phyloP scores from a whole-genome alignment of 2,888 invertebrate genomes.

The Brenthis daphne region DNA sequence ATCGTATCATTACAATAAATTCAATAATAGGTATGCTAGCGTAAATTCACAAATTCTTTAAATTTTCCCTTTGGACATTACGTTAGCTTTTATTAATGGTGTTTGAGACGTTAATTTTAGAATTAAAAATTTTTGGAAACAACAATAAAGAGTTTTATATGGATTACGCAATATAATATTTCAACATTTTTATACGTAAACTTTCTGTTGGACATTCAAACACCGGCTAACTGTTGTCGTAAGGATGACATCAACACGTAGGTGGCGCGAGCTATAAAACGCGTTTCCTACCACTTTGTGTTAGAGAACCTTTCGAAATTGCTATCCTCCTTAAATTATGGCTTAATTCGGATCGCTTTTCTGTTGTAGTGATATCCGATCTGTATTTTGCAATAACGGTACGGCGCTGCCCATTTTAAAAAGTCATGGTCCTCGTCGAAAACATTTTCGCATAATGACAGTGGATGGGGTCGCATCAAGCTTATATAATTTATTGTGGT shows the following conservation, averaged over 20 bases:
- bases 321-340: constrained; percentile 73
- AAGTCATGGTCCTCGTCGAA: constrained; percentile 45
- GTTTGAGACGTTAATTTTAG: too few relatives aligned
- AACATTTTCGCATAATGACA: constrained; percentile 47
- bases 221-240: constrained; percentile 51
- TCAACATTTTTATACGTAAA: constrained; percentile 19
- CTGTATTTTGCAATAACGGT: constrained; percentile 63
- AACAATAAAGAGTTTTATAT: background rate
- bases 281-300: constrained; percentile 54
- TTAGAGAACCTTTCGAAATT: constrained; percentile 69
- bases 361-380: constrained; percentile 65
- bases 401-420: constrained; percentile 54
- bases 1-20: background rate
- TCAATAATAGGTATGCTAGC: background rate
- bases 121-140: background rate
- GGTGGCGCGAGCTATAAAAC: constrained; percentile 69
- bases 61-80: too few relatives aligned
- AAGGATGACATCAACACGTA: constrained; percentile 71
- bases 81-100: too few relatives aligned
- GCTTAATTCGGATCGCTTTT: constrained; percentile 73
- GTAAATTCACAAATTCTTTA: too few relatives aligned
- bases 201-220: constrained; percentile 19
- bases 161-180: constrained; percentile 1
- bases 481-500: constrained; percentile 42
- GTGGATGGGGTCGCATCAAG: constrained; percentile 44